Conservation (phyloP, 2,113 vertebrate genomes). For the Tauraco erythrolophus region DNA sequence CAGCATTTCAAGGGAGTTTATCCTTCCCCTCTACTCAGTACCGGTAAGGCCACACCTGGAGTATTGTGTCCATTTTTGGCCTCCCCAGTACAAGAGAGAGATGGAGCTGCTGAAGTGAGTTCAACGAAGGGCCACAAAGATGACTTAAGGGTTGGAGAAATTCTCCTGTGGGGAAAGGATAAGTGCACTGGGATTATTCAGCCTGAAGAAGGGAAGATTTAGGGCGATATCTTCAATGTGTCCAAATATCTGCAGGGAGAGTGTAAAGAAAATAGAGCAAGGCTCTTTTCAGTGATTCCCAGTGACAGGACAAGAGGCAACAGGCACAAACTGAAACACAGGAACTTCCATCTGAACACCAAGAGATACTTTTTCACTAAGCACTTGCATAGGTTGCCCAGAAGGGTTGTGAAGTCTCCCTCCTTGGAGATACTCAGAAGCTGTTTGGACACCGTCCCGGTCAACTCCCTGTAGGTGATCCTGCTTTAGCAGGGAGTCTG, state of each 20-base stretch:
- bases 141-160: background rate
- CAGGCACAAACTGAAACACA: background rate
- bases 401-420: background rate
- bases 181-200: background rate
- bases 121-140: background rate
- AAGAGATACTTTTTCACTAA: background rate
- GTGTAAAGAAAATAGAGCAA: background rate
- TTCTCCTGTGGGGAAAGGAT: rapidly evolving
- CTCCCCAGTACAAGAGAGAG: background rate
- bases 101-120: background rate
- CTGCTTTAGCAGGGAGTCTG: background rate
- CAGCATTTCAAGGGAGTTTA: background rate
- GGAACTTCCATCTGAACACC: background rate
- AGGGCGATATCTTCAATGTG: background rate
- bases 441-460: background rate
- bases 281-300: rapidly evolving
- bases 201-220: background rate
- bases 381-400: background rate
- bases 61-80: background rate
- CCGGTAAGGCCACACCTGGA: background rate
- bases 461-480: background rate
- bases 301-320: background rate
- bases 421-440: background rate
- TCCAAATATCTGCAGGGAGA: background rate
- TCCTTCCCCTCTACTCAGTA: background rate